phyloP scores from a whole-genome alignment of 1,140 invertebrate species.

The Polypedilum vanderplanki region DNA sequence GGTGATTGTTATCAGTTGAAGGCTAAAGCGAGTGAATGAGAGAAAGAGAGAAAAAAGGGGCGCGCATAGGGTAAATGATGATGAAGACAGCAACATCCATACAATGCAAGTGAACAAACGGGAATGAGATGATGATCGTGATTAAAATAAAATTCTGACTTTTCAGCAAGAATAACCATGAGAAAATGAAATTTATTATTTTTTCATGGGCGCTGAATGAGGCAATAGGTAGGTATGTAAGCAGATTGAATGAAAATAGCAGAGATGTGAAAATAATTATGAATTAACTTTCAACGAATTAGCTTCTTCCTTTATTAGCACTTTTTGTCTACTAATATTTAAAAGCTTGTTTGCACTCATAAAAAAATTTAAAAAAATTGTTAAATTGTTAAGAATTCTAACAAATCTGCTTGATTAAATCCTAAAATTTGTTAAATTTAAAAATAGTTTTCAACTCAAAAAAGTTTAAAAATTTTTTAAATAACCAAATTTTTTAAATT shows the following conservation, averaged over 20 bases:
- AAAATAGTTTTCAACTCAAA: too few species aligned
- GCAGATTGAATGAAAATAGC: background rate
- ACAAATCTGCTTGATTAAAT: too few species aligned
- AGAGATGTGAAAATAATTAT: background rate
- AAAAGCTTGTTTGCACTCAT: too few species aligned
- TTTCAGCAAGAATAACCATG: background rate
- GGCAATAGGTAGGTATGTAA: background rate
- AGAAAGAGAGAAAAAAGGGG: background rate
- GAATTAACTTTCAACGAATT: background rate
- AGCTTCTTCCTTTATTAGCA: too few species aligned
- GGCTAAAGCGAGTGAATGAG: background rate
- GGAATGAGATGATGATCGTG: background rate
- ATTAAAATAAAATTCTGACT: conserved; percentile 4
- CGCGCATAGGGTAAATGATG: background rate
- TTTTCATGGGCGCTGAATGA: conserved; percentile 1
- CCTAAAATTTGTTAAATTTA: too few species aligned
- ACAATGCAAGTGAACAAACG: background rate
- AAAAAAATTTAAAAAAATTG: too few species aligned
- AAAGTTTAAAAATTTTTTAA: too few species aligned
- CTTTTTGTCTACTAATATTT: too few species aligned
- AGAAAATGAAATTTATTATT: conserved; percentile 20
- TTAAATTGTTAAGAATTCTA: too few species aligned
- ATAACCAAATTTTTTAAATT: too few species aligned
- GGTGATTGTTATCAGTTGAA: conserved; percentile 17
- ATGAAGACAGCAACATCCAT: background rate